Base-by-base conservation (phyloP, 2,888 invertebrate genomes). In the Formica aserva region DNA sequence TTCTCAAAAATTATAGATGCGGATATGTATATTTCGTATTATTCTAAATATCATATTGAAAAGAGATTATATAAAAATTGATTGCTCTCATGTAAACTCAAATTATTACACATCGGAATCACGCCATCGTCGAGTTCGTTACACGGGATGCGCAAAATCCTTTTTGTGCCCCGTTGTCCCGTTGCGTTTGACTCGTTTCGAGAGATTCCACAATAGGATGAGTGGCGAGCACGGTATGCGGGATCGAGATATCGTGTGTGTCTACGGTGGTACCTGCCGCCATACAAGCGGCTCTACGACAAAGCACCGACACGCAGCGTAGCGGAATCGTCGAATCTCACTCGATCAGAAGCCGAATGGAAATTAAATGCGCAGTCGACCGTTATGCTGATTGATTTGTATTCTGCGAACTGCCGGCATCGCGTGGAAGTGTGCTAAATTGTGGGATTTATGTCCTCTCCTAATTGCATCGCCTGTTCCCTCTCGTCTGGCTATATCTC, bases 361-460 rank as follows among this genome's bases (percentile, higher is more conserved):
- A 94, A 94, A 94, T 94, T 93, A 94, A 94, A 94, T 93, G 94
- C 92, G 91, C 93, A 93, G 92, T 94, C 94, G 91, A 91, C 93
- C 93, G 94, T 94, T 93, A 92, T 91, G 90, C 91, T 92, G 94
- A 94, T 94, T 94, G 94, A 94, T 94, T 94, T 94, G 94, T 94
- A 94, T 93, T 93, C 93, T 92, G 92, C 92, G 92, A 94, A 93
- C 91, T 91, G 89, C 89, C 90, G 90, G 86, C 88, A 89, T 86
- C 86, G 83, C 90, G 91, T 92, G 93, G 92, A 94, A 93, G 92
- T 94, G 93, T 92, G 91, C 92, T 93, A 93, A 94, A 94, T 93
- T 93, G 91, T 87, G 91, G 93, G 93, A 94, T 94, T 94, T 94
- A 94, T 94, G 94, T 93, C 93, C 93, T 92, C 93, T 93, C 91